Conservation (phyloP, 92 coral and sea anemone genomes). For the Umimayanthus chanpuru region DNA sequence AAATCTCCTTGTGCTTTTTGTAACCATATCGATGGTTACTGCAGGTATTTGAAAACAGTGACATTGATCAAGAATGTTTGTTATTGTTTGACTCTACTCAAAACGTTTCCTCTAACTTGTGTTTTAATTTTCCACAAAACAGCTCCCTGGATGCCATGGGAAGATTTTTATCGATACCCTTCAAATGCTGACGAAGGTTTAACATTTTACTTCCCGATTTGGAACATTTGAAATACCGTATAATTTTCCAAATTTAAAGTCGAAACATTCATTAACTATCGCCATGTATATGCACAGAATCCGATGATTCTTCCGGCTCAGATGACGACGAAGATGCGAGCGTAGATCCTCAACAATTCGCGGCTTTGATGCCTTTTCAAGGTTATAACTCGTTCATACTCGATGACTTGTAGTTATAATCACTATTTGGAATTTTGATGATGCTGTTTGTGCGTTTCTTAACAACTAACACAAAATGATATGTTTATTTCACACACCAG, state of each 20-base stretch:
- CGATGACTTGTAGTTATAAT: not conserved
- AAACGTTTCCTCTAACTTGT: not conserved
- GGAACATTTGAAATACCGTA: not conserved
- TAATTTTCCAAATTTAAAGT: not conserved
- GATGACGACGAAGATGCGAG: not conserved
- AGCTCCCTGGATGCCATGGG: constrained; percentile 69
- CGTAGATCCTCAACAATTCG: not conserved
- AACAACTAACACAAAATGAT: not conserved
- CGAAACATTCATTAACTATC: not conserved
- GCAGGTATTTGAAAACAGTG: constrained; percentile 28
- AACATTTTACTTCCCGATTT: not conserved
- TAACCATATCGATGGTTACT: not conserved
- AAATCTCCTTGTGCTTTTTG: not conserved
- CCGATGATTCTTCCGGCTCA: constrained; percentile 25
- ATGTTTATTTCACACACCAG: not conserved
- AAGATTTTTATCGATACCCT: constrained; percentile 63
- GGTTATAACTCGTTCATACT: constrained; percentile 20
- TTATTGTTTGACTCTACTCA: not conserved
- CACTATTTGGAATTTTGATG: not conserved
- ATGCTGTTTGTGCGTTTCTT: not conserved
- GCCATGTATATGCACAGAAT: constrained; percentile 17
- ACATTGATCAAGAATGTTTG: not conserved
- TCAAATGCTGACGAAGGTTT: constrained; percentile 71
- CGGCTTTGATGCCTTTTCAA: constrained; percentile 35
- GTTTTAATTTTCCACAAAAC: not conserved